Base-by-base conservation (phyloP, 2,797 vertebrate species). In the Gouania willdenowi region DNA sequence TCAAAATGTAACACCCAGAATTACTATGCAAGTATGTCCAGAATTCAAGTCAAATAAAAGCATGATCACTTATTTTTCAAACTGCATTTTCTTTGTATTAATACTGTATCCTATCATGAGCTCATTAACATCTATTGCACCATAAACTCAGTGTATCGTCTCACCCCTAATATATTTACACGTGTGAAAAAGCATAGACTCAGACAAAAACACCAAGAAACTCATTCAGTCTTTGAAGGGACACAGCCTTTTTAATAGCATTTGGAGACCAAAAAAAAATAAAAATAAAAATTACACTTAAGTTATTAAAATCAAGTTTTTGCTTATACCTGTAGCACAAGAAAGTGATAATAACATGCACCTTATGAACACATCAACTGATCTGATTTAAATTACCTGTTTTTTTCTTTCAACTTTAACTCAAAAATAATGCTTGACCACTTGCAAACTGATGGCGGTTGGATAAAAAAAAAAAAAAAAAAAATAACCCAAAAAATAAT, bases 221-320 rank as follows among this genome's bases (percentile, higher is more conserved):
- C 8, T 6, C 18, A 26, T 37, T 10, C 37, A 56, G 45, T 41
- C 48, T 52, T 69, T 69, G 71, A 89, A 86, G 88, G 91, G 84
- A 87, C 86, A 86, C 77, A 34, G 68, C 85, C 81, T 90, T 60
- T 93, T 93, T 93, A 93, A 93, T 93, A 90, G 91, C 88, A 86
- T 84, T 78, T 87, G 83, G 86, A 91, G 91, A 92, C 89, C n/a
- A n/a, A n/a, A n/a, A n/a, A n/a, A n/a, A n/a, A n/a, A n/a, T n/a
- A n/a, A n/a, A n/a, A n/a, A n/a, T 88, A 92, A 93, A 95, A 90
- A 83, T 73, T 85, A 92, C 91, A 91, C 81, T 91, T 87, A 81
- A 88, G 85, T 83, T 88, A 85, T 85, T 89, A 87, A 89, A 89
- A 87, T 87, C 74, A 85, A 77, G 45, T 80, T 62, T 61, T 81